Percentiles rank a stretch among this genome's conserved stretches.
phyloP scores from a whole-genome alignment of 2,113 vertebrate species.

The Hippocampus mohnikei region DNA sequence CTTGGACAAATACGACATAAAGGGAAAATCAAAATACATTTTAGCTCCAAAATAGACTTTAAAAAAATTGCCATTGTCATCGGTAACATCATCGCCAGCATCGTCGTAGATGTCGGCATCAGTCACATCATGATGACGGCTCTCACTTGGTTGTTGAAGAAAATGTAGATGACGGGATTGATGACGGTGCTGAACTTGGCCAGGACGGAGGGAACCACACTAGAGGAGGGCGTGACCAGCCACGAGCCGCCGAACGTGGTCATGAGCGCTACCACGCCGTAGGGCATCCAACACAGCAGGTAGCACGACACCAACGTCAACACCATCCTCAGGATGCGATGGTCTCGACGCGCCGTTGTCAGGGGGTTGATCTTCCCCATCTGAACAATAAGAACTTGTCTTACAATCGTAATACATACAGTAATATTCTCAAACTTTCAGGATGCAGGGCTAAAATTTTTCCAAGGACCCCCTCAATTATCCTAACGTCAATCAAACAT shows the following conservation, averaged over 20 bases:
- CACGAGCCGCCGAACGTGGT: constrained; percentile 70
- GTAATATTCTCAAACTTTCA: not conserved
- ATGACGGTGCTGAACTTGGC: constrained; percentile 80
- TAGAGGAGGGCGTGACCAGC: constrained; percentile 67
- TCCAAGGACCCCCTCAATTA: too few relatives aligned
- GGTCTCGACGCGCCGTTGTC: constrained; percentile 73
- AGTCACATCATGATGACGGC: too few relatives aligned
- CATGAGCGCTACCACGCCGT: constrained; percentile 72
- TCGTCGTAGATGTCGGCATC: too few relatives aligned
- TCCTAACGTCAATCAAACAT: too few relatives aligned
- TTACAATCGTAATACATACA: not conserved
- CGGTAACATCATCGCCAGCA: too few relatives aligned
- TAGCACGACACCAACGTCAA: constrained; percentile 75
- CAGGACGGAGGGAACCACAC: constrained; percentile 73
- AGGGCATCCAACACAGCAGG: constrained; percentile 78
- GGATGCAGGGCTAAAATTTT: too few relatives aligned
- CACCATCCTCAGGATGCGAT: constrained; percentile 74
- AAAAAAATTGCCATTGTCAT: too few relatives aligned
- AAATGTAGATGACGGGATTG: constrained; percentile 79
- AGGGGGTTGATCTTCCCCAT: constrained; percentile 74
- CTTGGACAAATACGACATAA: constrained; percentile 32
- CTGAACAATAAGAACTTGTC: constrained; percentile 38
- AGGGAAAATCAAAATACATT: not conserved
- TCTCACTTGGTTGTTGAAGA: constrained; percentile 80
- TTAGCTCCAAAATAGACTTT: too few relatives aligned